Base-by-base conservation (phyloP, 2,888 invertebrate genomes). In the Caenorhabditis angaria region DNA sequence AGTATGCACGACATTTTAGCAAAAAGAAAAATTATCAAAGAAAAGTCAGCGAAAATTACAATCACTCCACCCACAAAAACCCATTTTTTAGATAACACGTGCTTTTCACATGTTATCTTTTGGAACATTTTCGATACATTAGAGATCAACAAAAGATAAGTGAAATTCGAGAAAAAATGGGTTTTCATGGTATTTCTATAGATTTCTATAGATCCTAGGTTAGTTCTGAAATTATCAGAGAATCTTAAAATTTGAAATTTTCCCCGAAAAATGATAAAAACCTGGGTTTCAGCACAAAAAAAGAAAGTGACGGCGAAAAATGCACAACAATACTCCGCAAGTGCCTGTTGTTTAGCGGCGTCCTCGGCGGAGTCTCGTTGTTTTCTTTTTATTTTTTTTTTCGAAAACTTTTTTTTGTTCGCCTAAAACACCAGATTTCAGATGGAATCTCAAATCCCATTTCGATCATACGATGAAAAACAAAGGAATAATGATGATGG, bases 401-500 rank as follows among this genome's bases (percentile, higher is more conserved):
- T 53, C 10, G 22, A n/a, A 18, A 24, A 53, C 25, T 50, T 14
- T 48, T 47, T 47, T 24, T n/a, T 4, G n/a, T n/a, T n/a, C 41
- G 10, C 41, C 41, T 18, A 41, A 41, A 41, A 41, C 18, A n/a
- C n/a, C n/a, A n/a, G n/a, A n/a, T n/a, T n/a, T n/a, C n/a, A n/a
- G n/a, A 68, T 68, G 67, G 41, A 59, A 48, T 32, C 58, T 2
- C 35, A 50, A 1, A 35, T 61, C 5, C 59, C 58, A 14, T 73
- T 78, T 32, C 75, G 72, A 2, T 73, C 73, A 24, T 78, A 72
- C 57, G 48, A 72, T 27, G 56, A 58, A 6, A 63, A 72, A 20
- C 76, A 69, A 48, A 28, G 47, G 25, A 63, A 64, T 55, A 67
- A 79, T 51, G 80, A 82, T 58, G 79, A 84, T 41, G 75, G 64